Percentiles rank a stretch among this genome's conserved stretches.
Conservation (phyloP, 2,113 vertebrate species). For the Eonycteris spelaea region DNA sequence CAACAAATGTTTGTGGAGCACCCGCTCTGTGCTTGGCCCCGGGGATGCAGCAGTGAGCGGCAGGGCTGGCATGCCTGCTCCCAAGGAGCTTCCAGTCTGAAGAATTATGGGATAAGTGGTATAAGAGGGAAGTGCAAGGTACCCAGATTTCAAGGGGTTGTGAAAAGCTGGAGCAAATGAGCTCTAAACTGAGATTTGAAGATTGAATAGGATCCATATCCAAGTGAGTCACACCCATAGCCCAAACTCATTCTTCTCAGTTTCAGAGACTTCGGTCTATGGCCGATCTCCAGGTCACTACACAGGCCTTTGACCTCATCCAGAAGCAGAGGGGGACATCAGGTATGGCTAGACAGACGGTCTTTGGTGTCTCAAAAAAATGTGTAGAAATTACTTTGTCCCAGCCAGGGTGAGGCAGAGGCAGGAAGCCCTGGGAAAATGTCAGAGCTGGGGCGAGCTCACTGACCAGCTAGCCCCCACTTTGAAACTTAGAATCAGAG, state of each 20-base stretch:
- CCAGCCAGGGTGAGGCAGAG: not conserved
- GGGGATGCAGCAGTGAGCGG: not conserved
- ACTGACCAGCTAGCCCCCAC: not conserved
- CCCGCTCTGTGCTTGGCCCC: not conserved
- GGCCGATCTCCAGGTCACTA: not conserved
- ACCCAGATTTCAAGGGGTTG: not conserved
- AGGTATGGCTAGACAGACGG: not conserved
- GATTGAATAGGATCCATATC: not conserved
- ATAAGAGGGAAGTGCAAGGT: not conserved
- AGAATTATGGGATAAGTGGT: not conserved
- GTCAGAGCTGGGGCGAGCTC: not conserved
- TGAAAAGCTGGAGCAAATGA: not conserved
- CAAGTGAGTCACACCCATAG: not conserved
- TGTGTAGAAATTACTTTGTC: not conserved
- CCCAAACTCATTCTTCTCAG: not conserved
- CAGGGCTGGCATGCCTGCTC: not conserved
- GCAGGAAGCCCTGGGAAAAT: not conserved
- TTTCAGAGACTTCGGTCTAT: not conserved
- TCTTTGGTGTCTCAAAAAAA: not conserved
- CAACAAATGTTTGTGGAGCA: not conserved
- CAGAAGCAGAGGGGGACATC: not conserved
- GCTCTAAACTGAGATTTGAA: not conserved
- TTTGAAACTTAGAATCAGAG: not conserved
- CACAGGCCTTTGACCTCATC: not conserved
- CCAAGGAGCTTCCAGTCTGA: not conserved